These are phyloP conservation scores for Typhlichthys subterraneus DNA, from an alignment of 2,797 vertebrate genomes.

Conservation along the genomic window DNA sequence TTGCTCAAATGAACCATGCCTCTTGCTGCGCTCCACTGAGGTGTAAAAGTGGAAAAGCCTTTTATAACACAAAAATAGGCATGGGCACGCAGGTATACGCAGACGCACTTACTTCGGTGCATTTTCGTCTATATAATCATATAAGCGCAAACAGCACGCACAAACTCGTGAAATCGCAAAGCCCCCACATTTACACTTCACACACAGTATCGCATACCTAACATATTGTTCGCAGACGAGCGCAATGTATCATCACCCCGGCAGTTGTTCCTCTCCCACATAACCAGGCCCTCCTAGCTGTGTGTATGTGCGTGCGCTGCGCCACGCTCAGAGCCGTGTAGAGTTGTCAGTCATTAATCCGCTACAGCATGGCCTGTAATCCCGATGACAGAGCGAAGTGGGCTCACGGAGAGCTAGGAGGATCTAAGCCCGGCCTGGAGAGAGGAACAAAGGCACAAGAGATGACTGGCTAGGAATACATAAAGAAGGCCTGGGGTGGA, in stretches of 20 bases:
- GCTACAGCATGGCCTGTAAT: constrained; percentile 73
- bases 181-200: constrained; percentile 26
- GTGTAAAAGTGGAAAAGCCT: constrained; percentile 42
- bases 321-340: constrained; percentile 63
- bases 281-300: constrained; percentile 44
- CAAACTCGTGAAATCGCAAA: not conserved
- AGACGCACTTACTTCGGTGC: constrained; percentile 1
- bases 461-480: constrained; percentile 68
- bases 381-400: constrained; percentile 74
- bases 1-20: constrained; percentile 27
- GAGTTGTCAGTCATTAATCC: constrained; percentile 79
- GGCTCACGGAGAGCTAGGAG: constrained; percentile 68
- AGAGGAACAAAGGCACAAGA: constrained; percentile 71
- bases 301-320: constrained; percentile 17
- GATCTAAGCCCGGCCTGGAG: constrained; percentile 75
- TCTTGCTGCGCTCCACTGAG: constrained; percentile 47
- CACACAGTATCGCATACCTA: constrained; percentile 42
- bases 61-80: constrained; percentile 35
- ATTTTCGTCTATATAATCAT: not conserved
- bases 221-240: constrained; percentile 66
- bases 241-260: constrained; percentile 67
- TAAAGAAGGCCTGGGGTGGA: constrained; percentile 44
- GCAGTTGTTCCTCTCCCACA: constrained; percentile 59
- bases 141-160: not conserved
- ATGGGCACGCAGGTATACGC: constrained; percentile 28